A percentile compares a stretch with the other conserved stretches of the same genome.
Conservation (phyloP, 1,140 invertebrate genomes). For the Drosophila fuyamai region DNA sequence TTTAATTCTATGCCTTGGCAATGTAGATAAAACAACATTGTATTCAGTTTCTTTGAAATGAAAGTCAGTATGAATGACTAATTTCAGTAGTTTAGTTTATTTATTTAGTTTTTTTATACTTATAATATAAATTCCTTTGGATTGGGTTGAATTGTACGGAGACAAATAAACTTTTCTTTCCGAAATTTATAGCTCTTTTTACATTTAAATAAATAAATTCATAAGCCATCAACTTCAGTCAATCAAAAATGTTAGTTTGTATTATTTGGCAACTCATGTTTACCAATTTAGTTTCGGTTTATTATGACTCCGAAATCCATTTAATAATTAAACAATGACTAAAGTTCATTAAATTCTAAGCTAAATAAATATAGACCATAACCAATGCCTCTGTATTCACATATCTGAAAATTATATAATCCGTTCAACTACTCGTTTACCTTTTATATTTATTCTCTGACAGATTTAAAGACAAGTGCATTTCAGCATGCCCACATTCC, state of each 20-base stretch:
- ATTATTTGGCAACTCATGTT: background rate
- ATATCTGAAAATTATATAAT: conserved; percentile 18
- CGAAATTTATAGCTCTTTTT: too few species aligned
- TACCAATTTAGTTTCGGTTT: background rate
- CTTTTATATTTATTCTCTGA: conserved; percentile 6
- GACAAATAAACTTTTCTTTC: too few species aligned
- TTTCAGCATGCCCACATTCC: conserved; percentile 11
- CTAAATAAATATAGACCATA: background rate
- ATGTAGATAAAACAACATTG: background rate
- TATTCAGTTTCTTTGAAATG: background rate
- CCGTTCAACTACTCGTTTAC: conserved; percentile 12
- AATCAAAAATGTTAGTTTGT: background rate
- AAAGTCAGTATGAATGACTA: background rate
- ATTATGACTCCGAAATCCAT: background rate
- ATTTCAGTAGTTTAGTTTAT: too few species aligned
- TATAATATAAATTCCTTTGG: too few species aligned
- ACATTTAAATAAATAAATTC: too few species aligned
- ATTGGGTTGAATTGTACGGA: too few species aligned
- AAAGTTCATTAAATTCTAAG: background rate
- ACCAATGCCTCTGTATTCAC: conserved; percentile 10
- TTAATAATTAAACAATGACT: background rate
- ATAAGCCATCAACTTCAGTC: background rate
- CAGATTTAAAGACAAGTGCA: conserved; percentile 36
- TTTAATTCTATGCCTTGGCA: conserved; percentile 5
- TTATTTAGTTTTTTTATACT: background rate